Evolutionary conservation across 2,797 vertebrate species (phyloP).

Genomic region (Dendrocincla tyrannina): DNA sequence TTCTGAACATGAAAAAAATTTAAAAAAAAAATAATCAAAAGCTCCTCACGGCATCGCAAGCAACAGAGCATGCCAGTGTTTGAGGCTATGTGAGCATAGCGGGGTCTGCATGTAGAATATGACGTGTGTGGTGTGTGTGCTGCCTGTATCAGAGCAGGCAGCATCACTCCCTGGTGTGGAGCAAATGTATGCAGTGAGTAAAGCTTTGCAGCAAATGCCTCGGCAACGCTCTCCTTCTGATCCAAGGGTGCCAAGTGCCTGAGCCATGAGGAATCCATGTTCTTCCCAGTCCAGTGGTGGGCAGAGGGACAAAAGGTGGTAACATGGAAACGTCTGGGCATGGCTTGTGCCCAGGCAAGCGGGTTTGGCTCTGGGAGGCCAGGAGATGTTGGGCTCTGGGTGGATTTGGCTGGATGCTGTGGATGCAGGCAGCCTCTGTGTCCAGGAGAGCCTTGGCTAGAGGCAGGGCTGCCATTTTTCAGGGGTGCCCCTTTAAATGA

Average conservation of each 20-base stretch:
- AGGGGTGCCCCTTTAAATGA: constrained; percentile 43
- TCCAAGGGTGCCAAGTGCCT: background rate
- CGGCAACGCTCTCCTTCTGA: background rate
- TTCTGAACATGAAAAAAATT: background rate
- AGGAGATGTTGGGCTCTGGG: background rate
- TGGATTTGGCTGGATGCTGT: background rate
- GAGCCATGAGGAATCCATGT: background rate
- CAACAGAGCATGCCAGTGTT: background rate
- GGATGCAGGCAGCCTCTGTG: background rate
- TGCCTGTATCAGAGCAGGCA: constrained; percentile 10
- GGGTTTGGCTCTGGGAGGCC: background rate
- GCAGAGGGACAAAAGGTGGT: constrained; percentile 5
- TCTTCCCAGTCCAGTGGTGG: background rate
- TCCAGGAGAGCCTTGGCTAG: background rate
- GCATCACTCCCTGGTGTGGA: constrained; percentile 33
- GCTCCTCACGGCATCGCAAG: fast-evolving
- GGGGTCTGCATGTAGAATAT: background rate
- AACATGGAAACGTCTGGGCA: background rate
- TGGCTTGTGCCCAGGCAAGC: background rate
- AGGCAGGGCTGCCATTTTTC: constrained; percentile 6
- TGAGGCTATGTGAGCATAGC: background rate
- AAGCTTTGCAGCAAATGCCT: constrained; percentile 12
- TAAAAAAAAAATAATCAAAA: background rate
- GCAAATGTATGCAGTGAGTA: background rate
- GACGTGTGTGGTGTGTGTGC: background rate